Conservation (phyloP, 2,113 vertebrate genomes). For the Pomatostomus ruficeps region DNA sequence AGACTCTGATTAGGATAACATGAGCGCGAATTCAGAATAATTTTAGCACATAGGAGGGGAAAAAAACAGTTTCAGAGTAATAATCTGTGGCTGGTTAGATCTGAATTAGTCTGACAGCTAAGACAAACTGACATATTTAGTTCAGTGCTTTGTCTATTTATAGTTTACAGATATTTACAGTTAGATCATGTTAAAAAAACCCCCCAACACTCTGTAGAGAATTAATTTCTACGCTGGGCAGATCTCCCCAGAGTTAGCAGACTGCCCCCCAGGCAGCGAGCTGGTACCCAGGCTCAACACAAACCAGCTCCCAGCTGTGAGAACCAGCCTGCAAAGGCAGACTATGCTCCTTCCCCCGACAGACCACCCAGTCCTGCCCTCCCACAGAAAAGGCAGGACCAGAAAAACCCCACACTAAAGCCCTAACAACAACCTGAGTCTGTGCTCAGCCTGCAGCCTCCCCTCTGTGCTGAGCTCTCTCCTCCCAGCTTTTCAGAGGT, state of each 20-base stretch:
- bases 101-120: not conserved
- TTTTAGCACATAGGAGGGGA: not conserved
- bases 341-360: accelerated
- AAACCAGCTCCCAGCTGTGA: not conserved
- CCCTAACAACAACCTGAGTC: not conserved
- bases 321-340: not conserved
- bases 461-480: not conserved
- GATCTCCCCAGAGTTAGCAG: not conserved
- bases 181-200: not conserved
- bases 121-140: not conserved
- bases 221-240: not conserved
- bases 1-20: not conserved
- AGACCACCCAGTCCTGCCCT: not conserved
- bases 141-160: not conserved
- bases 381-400: not conserved
- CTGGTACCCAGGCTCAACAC: not conserved
- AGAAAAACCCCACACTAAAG: not conserved
- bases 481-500: not conserved
- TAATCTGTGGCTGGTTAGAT: not conserved
- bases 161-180: not conserved
- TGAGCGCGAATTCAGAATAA: not conserved
- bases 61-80: not conserved
- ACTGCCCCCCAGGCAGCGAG: accelerated
- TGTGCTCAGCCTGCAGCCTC: not conserved
- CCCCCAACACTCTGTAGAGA: not conserved